These are phyloP conservation scores for Halictus quadricinctus DNA, from an alignment of 2,888 invertebrate species.

Conservation along the genomic window DNA sequence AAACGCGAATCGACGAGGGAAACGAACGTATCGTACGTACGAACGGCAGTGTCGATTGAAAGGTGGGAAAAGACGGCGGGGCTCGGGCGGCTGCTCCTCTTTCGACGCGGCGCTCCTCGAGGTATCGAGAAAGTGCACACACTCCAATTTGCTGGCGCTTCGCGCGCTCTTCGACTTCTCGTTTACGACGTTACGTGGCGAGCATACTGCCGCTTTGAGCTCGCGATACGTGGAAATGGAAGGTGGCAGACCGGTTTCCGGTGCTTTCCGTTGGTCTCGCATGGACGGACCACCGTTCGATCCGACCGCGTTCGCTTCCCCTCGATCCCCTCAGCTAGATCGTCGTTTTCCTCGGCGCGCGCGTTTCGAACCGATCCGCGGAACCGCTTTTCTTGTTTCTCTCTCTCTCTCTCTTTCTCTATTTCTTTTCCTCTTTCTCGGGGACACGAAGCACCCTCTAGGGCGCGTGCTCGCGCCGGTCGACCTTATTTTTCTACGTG, in stretches of 20 bases:
- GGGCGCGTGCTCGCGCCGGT: conserved; percentile 16
- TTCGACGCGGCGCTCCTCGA: conserved; percentile 45
- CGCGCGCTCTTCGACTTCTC: conserved; percentile 58
- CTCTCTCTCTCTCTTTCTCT: background rate
- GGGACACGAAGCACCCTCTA: conserved; percentile 22
- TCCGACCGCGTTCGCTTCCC: background rate
- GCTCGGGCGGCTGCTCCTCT: conserved; percentile 25
- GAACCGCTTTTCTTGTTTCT: background rate
- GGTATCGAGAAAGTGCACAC: conserved; percentile 39
- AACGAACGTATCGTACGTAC: background rate
- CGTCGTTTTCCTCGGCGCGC: conserved; percentile 9
- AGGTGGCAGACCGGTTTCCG: conserved; percentile 3
- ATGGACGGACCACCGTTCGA: conserved; percentile 6
- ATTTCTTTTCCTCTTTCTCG: background rate
- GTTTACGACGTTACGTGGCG: conserved; percentile 66
- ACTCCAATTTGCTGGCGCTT: conserved; percentile 58
- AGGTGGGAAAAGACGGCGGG: conserved; percentile 28
- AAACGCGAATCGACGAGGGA: background rate
- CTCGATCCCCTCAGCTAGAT: background rate
- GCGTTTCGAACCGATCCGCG: background rate
- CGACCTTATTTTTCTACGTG: conserved; percentile 53
- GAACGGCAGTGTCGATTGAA: conserved; percentile 45
- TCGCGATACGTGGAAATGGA: conserved; percentile 26
- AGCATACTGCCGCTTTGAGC: conserved; percentile 54
- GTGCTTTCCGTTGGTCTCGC: background rate